Base-by-base conservation (phyloP, 2,797 vertebrate species). In the Parauchenoglanis punctatus region DNA sequence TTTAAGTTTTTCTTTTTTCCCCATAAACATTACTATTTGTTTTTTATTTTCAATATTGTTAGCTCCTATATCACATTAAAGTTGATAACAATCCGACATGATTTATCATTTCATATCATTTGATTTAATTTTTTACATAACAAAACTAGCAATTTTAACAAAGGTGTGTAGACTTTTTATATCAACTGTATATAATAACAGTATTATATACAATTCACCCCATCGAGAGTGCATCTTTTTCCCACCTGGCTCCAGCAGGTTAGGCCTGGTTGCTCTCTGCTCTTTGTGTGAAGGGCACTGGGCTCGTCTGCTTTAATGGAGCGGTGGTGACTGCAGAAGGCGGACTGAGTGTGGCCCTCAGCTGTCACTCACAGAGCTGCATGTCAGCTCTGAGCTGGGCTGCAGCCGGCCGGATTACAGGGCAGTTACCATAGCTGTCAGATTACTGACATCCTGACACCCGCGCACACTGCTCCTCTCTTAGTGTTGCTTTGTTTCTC, bases 371-470 rank as follows among this genome's bases (percentile, higher is more conserved):
- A 99, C 97, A 96, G 96, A 97, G 96, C 93, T 95, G 91, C 46
- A 97, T 99, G 98, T 99, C 98, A 99, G 97, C 96, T 88, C 92
- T 95, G 97, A 98, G 97, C 97, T 90, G 97, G 97, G 97, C 97
- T 98, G 97, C 95, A 99, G 97, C 97, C 94, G 95, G 97, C 97
- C 97, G 98, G 97, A 99, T 99, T 99, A 99, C 97, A 99, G 97
- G 97, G 97, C 98, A 99, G 97, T 99, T 99, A 99, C 98, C 97
- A 97, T 93, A 98, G 97, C 98, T 99, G 98, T 99, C 98, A 99
- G 97, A 97, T 97, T 97, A 97, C 97, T 99, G 98, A 99, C 98
- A 99, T 97, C 96, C 97, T 99, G 98, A 99, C 97, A 97, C 97
- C 97, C 97, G 96, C 95, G 96, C 95, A 96, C 96, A 96, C 97